Base-by-base conservation (phyloP, 2,888 invertebrate species). In the Drosophila stalkeri region DNA sequence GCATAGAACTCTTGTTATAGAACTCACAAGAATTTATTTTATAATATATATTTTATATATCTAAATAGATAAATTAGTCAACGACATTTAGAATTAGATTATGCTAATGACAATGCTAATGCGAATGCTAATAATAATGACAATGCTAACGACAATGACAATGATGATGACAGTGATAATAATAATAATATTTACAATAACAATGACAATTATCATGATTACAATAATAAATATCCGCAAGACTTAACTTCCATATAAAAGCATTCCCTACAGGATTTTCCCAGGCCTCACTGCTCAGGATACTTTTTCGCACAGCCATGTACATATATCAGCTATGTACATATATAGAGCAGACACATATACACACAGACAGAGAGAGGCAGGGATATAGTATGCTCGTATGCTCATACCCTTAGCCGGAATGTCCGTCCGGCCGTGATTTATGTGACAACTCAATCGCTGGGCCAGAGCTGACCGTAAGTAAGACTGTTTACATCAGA, bases 401-500 rank as follows among this genome's bases (percentile, higher is more conserved):
- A 2, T 12, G n/a, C 27, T 11, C 16, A 9, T 16, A 16, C 33
- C 57, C 43, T 44, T 41, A 16, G 27, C 35, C 27, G 27, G 2
- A 33, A 20, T 5, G 56, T 57, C 44, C 57, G 14, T 16, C 16
- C n/a, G 41, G 41, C 6, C 4, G 51, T 73, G 78, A 76, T 76
- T 76, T 77, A 77, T 65, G 39, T 52, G 76, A 72, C 72, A 78
- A 68, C 68, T 78, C 71, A 68, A 78, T 80, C 72, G 18, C 41
- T 49, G 27, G 55, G 27, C 41, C 37, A 43, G 46, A 23, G 64
- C 73, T 77, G 88, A 75, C 74, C 88, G 43, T n/a, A 72, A 77
- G 43, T n/a, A 72, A 77, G 77, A 75, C 84, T 83, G 89, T 89
- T 86, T 86, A 86, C 89, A 89, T 57, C 63, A 56, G 43, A 85